phyloP scores from a whole-genome alignment of 1,140 invertebrate species.

The Drosophila lacteicornis region DNA sequence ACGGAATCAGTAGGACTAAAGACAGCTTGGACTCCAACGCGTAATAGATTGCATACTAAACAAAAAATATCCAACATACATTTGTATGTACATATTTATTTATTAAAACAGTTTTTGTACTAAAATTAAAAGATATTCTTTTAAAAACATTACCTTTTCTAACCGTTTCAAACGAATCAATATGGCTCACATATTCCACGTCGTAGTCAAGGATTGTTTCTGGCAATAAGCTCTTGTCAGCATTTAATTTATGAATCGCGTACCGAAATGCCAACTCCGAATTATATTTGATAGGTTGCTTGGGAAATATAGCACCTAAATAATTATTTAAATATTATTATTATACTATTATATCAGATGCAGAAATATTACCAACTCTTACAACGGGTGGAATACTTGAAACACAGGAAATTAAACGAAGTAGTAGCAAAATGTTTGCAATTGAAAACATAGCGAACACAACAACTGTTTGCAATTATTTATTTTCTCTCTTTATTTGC shows the following conservation, averaged over 20 bases:
- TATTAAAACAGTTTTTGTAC: neutral
- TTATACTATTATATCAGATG: neutral
- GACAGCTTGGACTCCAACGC: slow-evolving; percentile 93
- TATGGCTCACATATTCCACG: slow-evolving; percentile 93
- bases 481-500: neutral
- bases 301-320: slow-evolving; percentile 93
- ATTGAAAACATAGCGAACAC: slow-evolving; percentile 4
- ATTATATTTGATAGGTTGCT: slow-evolving; percentile 91
- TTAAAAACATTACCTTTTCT: slow-evolving; percentile 90
- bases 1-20: slow-evolving; percentile 94
- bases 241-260: slow-evolving; percentile 95
- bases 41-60: slow-evolving; percentile 93
- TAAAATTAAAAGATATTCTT: neutral
- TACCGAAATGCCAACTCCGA: slow-evolving; percentile 95
- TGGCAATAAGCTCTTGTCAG: slow-evolving; percentile 91
- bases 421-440: slow-evolving; percentile 4
- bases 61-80: no score
- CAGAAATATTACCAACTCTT: slow-evolving; percentile 35
- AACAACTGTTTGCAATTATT: neutral
- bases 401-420: slow-evolving; percentile 7
- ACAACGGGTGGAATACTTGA: slow-evolving; percentile 30
- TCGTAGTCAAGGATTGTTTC: slow-evolving; percentile 94
- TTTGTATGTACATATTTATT: no score
- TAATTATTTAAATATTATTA: neutral
- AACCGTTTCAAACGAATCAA: slow-evolving; percentile 93